These are phyloP conservation scores for Porites lutea DNA, from an alignment of 64 coral and sea anemone genomes.

Conservation along the genomic window DNA sequence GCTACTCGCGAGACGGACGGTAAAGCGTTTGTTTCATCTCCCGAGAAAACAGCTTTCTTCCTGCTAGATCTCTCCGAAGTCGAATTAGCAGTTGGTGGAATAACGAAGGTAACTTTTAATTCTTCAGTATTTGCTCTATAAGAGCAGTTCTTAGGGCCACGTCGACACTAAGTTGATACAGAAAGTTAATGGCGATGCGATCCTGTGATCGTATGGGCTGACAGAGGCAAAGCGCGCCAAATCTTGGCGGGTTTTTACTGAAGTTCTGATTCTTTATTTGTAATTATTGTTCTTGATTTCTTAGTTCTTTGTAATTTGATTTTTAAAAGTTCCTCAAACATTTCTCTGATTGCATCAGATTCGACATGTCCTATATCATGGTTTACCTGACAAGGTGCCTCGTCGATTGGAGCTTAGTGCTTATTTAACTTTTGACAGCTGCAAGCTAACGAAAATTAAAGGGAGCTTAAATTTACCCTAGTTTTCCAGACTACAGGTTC, in stretches of 20 bases:
- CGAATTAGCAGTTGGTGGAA: constrained; percentile 91
- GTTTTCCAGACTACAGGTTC: neutral
- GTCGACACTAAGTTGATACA: neutral
- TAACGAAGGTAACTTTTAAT: constrained; percentile 76
- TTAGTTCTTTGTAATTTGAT: too few species aligned
- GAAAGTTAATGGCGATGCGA: neutral
- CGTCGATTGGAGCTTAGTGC: too few species aligned
- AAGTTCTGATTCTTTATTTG: neutral
- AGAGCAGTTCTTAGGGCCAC: neutral
- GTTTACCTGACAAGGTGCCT: too few species aligned
- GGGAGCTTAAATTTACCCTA: neutral
- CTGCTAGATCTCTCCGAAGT: constrained; percentile 71
- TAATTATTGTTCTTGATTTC: neutral
- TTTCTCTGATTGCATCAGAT: constrained; percentile 30
- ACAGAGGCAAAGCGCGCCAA: neutral
- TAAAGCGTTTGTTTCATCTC: constrained; percentile 60
- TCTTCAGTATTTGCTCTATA: neutral
- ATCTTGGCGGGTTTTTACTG: constrained; percentile 20
- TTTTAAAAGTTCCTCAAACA: too few species aligned
- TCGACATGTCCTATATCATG: neutral
- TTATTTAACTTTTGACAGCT: too few species aligned
- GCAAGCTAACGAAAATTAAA: neutral
- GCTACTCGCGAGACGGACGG: constrained; percentile 70
- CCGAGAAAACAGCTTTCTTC: constrained; percentile 63
- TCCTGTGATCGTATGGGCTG: too few species aligned